These are phyloP conservation scores for Ariopsis seemanni DNA, from an alignment of 2,113 vertebrate genomes.

Conservation along the genomic window DNA sequence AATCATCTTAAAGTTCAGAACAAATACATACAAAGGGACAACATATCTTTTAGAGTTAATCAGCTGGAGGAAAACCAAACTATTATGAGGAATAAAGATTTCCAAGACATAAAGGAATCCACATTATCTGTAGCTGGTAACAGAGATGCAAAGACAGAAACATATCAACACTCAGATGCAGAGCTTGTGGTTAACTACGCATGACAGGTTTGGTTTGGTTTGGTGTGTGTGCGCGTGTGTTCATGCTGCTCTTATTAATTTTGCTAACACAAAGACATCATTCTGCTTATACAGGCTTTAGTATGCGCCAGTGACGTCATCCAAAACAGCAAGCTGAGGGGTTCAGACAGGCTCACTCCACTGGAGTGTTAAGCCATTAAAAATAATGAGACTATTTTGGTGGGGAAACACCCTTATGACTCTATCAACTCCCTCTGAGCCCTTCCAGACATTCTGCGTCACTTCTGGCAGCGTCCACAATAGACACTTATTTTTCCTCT, in stretches of 20 bases:
- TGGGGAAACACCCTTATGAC: constrained; percentile 55
- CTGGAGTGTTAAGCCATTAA: constrained; percentile 84
- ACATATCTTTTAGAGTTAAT: neutral
- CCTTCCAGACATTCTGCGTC: constrained; percentile 16
- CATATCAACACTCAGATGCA: constrained; percentile 45
- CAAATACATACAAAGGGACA: neutral
- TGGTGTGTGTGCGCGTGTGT: constrained; percentile 15
- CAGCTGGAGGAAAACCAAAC: neutral
- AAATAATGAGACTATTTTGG: constrained; percentile 82
- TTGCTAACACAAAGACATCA: constrained; percentile 79
- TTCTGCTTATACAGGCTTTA: constrained; percentile 70
- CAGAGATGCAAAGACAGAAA: neutral
- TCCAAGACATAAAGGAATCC: neutral
- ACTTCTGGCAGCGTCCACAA: constrained; percentile 45
- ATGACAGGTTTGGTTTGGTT: constrained; percentile 13
- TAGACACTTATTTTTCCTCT: constrained; percentile 51
- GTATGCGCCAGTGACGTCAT: constrained; percentile 71
- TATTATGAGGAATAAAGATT: neutral
- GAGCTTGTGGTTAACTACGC: constrained; percentile 30
- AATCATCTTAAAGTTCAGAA: neutral
- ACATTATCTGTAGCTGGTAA: neutral
- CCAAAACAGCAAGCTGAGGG: constrained; percentile 72
- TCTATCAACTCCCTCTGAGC: constrained; percentile 35
- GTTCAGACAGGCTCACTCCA: constrained; percentile 76
- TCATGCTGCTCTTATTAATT: constrained; percentile 65